phyloP scores from a whole-genome alignment of 2,113 vertebrate species.

The Collichthys lucidus region DNA sequence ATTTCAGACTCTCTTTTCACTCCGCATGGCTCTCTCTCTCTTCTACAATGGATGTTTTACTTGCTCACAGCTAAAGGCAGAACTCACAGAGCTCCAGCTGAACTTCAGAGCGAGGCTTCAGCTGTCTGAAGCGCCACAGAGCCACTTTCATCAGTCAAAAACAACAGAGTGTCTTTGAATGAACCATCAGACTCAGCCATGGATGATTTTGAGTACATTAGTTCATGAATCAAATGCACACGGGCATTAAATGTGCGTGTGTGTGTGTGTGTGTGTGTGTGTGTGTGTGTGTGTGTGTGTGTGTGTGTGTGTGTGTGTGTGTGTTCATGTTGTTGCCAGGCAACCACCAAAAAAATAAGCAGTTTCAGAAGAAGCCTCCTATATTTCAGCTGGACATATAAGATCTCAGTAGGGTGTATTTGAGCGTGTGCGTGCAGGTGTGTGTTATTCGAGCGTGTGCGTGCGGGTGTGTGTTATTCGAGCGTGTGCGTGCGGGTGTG shows the following conservation, averaged over 20 bases:
- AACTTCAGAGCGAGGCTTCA: conserved; percentile 35
- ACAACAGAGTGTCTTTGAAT: conserved; percentile 43
- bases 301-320: too few species aligned
- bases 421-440: neutral
- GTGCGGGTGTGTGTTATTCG: neutral
- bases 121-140: conserved; percentile 14
- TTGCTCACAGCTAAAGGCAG: conserved; percentile 17
- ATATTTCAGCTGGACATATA: conserved; percentile 46
- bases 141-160: conserved; percentile 34
- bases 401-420: conserved; percentile 25
- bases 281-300: neutral
- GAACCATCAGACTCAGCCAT: conserved; percentile 28
- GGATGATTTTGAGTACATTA: conserved; percentile 48
- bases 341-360: conserved; percentile 32
- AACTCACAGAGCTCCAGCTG: conserved; percentile 37
- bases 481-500: neutral
- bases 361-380: conserved; percentile 11
- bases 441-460: neutral
- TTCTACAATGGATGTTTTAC: conserved; percentile 40
- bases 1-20: conserved; percentile 15
- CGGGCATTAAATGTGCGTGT: conserved; percentile 10
- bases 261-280: too few species aligned
- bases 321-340: conserved; percentile 40
- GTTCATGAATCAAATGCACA: conserved; percentile 37
- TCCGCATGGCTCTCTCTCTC: conserved; percentile 40